phyloP scores from a whole-genome alignment of 2,113 vertebrate genomes.

The Trematocara variabile region DNA sequence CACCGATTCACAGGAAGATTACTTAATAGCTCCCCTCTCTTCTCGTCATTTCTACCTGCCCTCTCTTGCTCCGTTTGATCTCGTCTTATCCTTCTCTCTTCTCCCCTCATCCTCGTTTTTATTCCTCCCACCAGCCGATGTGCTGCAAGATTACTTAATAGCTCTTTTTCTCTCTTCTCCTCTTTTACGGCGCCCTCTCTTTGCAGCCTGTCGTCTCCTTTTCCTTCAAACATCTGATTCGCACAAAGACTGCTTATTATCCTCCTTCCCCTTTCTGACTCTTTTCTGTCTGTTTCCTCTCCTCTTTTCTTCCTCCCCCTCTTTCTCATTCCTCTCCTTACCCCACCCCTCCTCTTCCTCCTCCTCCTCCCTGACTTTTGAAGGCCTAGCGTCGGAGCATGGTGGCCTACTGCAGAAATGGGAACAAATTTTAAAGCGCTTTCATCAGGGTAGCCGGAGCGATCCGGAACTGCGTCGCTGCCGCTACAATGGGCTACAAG shows the following conservation, averaged over 20 bases:
- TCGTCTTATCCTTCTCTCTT: conserved; percentile 31
- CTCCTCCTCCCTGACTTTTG: conserved; percentile 15
- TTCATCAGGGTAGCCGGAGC: conserved; percentile 34
- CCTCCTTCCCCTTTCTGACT: not conserved
- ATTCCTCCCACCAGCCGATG: conserved; percentile 30
- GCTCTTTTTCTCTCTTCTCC: conserved; percentile 32
- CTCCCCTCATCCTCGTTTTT: conserved; percentile 30
- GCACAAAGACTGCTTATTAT: conserved; percentile 5
- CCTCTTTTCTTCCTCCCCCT: conserved; percentile 42
- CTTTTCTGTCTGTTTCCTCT: conserved; percentile 12
- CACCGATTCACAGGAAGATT: conserved; percentile 60
- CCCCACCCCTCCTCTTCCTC: conserved; percentile 34
- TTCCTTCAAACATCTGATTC: conserved; percentile 29
- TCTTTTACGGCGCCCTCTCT: conserved; percentile 25
- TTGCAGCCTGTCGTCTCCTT: conserved; percentile 19
- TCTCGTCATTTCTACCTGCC: conserved; percentile 49
- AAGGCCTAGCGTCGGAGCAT: not conserved
- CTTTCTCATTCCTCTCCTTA: conserved; percentile 35
- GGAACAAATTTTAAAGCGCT: conserved; percentile 40
- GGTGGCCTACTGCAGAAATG: conserved; percentile 20
- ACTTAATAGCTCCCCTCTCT: conserved; percentile 63
- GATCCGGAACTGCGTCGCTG: not conserved
- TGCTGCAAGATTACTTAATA: conserved; percentile 44
- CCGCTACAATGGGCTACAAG: conserved; percentile 12
- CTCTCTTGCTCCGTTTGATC: conserved; percentile 45